Evolutionary conservation across 2,113 vertebrate species (phyloP).

Genomic region (Periophthalmodon schlosseri): DNA sequence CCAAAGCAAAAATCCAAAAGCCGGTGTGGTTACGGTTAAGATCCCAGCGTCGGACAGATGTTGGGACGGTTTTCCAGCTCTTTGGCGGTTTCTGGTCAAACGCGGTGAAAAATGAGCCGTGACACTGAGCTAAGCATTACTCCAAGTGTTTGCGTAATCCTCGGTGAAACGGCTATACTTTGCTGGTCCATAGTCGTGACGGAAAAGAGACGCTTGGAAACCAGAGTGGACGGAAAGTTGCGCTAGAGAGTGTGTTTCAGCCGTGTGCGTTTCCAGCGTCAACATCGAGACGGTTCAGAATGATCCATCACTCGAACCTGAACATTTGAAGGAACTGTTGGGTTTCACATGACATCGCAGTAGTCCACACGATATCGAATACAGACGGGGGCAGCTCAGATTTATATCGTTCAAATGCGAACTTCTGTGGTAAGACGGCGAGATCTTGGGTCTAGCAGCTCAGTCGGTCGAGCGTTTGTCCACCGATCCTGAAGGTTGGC

Average conservation of each 20-base stretch:
- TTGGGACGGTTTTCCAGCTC: slow-evolving; percentile 53
- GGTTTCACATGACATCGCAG: too few relatives aligned
- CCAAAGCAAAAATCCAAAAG: slow-evolving; percentile 35
- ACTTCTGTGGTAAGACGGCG: too few relatives aligned
- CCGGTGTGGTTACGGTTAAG: slow-evolving; percentile 38
- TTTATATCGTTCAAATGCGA: too few relatives aligned
- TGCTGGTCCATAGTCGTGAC: neutral
- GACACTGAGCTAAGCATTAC: slow-evolving; percentile 23
- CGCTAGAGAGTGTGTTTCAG: neutral
- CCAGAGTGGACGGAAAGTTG: neutral
- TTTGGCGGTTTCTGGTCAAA: slow-evolving; percentile 46
- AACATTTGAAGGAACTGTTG: neutral
- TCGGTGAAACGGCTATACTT: neutral
- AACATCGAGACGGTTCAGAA: neutral
- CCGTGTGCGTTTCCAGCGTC: neutral
- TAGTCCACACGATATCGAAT: too few relatives aligned
- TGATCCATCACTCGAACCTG: neutral
- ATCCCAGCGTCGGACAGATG: slow-evolving; percentile 44
- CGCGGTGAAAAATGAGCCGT: slow-evolving; percentile 54
- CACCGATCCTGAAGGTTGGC: too few relatives aligned
- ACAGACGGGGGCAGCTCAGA: too few relatives aligned
- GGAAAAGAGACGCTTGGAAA: neutral
- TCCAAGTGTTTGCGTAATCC: slow-evolving; percentile 21
- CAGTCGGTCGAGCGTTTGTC: too few relatives aligned
- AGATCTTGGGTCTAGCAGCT: too few relatives aligned